These are phyloP conservation scores for Pyrrhia umbra DNA, from an alignment of 2,888 invertebrate genomes.

Conservation along the genomic window DNA sequence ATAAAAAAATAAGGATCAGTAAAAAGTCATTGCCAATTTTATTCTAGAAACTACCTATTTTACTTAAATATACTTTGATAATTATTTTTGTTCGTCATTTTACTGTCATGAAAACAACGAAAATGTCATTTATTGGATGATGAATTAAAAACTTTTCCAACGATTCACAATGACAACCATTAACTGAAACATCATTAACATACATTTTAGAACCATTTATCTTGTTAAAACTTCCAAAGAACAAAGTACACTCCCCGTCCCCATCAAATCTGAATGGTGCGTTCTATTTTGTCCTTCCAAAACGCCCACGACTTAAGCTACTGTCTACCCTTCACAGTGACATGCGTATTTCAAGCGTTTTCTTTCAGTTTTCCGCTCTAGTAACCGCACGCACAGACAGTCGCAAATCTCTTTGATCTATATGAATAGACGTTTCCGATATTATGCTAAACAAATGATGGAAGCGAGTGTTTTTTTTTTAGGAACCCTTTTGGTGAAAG, in stretches of 20 bases:
- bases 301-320: constrained; percentile 31
- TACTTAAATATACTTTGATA: no score
- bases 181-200: not conserved
- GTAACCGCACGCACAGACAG: constrained; percentile 60
- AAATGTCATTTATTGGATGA: not conserved
- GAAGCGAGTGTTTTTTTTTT: constrained; percentile 35
- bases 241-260: not conserved
- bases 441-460: constrained; percentile 57
- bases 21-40: no score
- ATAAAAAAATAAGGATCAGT: no score
- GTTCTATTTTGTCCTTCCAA: constrained; percentile 22
- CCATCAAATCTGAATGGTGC: not conserved
- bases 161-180: not conserved
- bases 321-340: constrained; percentile 47
- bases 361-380: constrained; percentile 74
- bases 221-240: not conserved
- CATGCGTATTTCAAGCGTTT: constrained; percentile 69
- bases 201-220: constrained; percentile 1
- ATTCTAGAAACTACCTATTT: no score
- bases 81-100: not conserved
- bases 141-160: no score
- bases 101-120: not conserved
- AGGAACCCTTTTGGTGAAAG: constrained; percentile 6
- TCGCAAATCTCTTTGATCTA: constrained; percentile 75
- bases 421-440: constrained; percentile 56